Percentiles rank a stretch among this genome's conserved stretches.
Conservation (phyloP, 2,888 invertebrate genomes). For the Rugalucina vietnamica region DNA sequence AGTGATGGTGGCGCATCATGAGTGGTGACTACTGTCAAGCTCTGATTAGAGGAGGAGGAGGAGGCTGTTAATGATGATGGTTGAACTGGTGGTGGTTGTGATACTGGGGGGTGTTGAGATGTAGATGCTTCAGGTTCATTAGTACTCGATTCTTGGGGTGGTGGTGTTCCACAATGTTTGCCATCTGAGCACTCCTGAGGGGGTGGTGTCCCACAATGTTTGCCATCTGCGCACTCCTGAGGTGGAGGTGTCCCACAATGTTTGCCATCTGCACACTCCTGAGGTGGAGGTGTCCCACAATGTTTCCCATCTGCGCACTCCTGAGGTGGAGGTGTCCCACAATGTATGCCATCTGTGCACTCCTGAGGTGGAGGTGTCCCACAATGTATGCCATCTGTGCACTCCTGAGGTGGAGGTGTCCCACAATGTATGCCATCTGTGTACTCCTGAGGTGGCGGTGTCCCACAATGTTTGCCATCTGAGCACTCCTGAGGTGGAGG, state of each 20-base stretch:
- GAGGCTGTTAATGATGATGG: neutral
- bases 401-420: constrained; percentile 48
- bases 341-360: constrained; percentile 59
- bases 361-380: constrained; percentile 54
- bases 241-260: constrained; percentile 53
- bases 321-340: constrained; percentile 60
- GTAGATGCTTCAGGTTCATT: constrained; percentile 10
- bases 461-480: constrained; percentile 63
- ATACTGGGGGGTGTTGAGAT: neutral
- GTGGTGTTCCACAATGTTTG: constrained; percentile 61
- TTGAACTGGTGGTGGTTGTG: neutral
- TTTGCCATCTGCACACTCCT: constrained; percentile 39
- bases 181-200: constrained; percentile 57
- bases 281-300: constrained; percentile 62
- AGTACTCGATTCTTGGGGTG: constrained; percentile 53
- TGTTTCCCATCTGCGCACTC: constrained; percentile 64
- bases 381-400: constrained; percentile 61
- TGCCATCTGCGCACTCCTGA: constrained; percentile 52
- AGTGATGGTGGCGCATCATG: constrained; percentile 28
- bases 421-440: constrained; percentile 65
- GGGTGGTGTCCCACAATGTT: constrained; percentile 63
- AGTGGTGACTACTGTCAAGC: neutral
- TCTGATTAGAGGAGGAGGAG: neutral
- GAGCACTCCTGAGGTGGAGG: constrained; percentile 47
- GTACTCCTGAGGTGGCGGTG: constrained; percentile 46